A percentile compares a stretch with the other conserved stretches of the same genome.
phyloP scores from a whole-genome alignment of 2,888 invertebrate species.

The Drosophila anomalata region DNA sequence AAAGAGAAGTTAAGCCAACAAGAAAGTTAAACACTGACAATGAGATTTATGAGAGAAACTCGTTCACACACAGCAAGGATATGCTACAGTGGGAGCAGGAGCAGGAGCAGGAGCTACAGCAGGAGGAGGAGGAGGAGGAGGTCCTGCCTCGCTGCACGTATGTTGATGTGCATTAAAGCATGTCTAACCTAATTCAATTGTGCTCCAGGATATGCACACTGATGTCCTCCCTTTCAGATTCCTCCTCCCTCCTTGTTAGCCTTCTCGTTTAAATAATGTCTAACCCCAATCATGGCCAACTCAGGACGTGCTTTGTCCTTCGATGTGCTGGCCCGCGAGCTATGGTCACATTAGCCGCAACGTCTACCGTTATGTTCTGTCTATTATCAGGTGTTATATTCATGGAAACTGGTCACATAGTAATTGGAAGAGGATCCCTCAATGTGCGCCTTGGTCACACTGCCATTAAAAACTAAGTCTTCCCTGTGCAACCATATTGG shows the following conservation, averaged over 20 bases:
- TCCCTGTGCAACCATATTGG: not conserved
- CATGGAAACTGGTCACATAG: too few relatives aligned
- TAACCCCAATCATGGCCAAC: constrained; percentile 53
- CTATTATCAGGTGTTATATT: not conserved
- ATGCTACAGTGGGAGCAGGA: constrained; percentile 23
- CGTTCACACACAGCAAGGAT: constrained; percentile 22
- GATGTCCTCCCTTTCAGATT: constrained; percentile 35
- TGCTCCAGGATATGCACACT: constrained; percentile 75
- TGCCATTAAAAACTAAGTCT: not conserved
- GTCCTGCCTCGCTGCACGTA: constrained; percentile 70
- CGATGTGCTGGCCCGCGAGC: constrained; percentile 30
- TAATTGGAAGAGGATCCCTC: too few relatives aligned
- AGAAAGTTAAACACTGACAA: constrained; percentile 79
- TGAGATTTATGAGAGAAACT: constrained; percentile 70
- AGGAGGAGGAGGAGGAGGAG: constrained; percentile 1
- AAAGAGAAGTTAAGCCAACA: constrained; percentile 78
- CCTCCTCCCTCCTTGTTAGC: constrained; percentile 6
- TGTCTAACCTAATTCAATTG: constrained; percentile 80
- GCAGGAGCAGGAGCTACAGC: constrained; percentile 7
- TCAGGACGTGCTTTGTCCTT: constrained; percentile 35
- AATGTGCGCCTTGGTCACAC: too few relatives aligned
- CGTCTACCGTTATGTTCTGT: not conserved
- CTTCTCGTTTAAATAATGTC: constrained; percentile 66
- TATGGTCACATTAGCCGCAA: constrained; percentile 54
- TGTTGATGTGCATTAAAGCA: constrained; percentile 78